Evolutionary conservation across 2,888 invertebrate genomes (phyloP).

Genomic region (Uropetala carovei): DNA sequence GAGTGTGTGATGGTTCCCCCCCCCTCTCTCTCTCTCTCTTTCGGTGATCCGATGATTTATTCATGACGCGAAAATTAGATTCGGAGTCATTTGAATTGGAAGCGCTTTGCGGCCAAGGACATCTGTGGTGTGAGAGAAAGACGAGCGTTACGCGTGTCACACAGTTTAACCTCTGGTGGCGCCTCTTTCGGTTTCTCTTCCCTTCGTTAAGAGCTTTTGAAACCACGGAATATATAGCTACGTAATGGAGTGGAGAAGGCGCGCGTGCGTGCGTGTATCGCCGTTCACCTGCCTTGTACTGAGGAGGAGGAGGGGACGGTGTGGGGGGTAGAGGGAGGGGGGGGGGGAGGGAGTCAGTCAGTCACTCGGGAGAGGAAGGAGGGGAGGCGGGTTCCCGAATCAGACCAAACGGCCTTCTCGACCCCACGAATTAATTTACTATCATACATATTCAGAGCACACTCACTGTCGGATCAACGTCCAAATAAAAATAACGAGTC

Average conservation of each 20-base stretch:
- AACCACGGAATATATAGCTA: background rate
- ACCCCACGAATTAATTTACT: slow-evolving; percentile 10
- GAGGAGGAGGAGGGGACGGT: background rate
- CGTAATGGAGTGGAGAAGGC: background rate
- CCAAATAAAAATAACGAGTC: slow-evolving; percentile 11
- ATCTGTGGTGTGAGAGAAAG: background rate
- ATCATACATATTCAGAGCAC: slow-evolving; percentile 22
- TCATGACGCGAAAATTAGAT: slow-evolving; percentile 62
- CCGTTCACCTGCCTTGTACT: background rate
- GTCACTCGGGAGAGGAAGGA: background rate
- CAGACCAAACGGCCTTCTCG: background rate
- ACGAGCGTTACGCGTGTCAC: slow-evolving; percentile 22
- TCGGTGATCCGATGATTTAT: slow-evolving; percentile 52
- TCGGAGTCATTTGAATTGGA: slow-evolving; percentile 63
- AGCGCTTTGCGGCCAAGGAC: slow-evolving; percentile 51
- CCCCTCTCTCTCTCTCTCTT: too few species aligned
- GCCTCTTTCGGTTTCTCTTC: slow-evolving; percentile 21
- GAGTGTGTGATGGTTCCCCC: too few species aligned
- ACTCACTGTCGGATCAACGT: background rate
- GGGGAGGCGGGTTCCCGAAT: background rate
- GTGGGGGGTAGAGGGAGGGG: background rate
- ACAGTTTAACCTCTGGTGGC: slow-evolving; percentile 27
- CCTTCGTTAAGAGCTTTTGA: background rate
- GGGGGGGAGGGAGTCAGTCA: too few species aligned
- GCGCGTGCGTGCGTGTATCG: background rate